Base-by-base conservation (phyloP, 2,888 invertebrate genomes). In the Notocelia uddmanniana region DNA sequence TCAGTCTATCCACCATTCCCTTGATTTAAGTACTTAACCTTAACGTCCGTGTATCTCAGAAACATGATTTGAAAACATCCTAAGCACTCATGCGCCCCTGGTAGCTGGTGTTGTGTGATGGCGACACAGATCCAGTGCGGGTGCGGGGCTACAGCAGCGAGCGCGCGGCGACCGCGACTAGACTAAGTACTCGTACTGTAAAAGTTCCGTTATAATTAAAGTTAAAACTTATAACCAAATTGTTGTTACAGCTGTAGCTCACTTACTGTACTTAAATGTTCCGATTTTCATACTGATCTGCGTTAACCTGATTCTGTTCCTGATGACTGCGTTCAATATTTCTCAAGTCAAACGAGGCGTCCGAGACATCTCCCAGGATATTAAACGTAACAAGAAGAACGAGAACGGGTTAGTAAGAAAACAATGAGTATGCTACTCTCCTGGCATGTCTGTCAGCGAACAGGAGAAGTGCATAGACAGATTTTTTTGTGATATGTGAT, bases 291-390 rank as follows among this genome's bases (percentile, higher is more conserved):
- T 73, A 37, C 57, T 73, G 52, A 54, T 73, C 11, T 41, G 41
- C 19, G 23, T 45, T 8, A 74, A 74, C 52, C 21, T 67, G 45
- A 5, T 67, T 5, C 37, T 74, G 63, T 74, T 74, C 23, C 21
- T 54, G n/a, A 15, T 64, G 52, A 52, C 64, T 8, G 52, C 64
- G 0, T 54, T 37, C 52, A 64, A 64, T 37, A 64, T 64, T 52
- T 52, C 19, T 19, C 21, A 52, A 52, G 21, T 52, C 52, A 52
- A n/a, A 11, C 52, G 11, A 11, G 52, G 52, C 19, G 10, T 52
- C 52, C n/a, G 3, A 2, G 19, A 21, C 21, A n/a, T 19, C 21
- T 21, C 19, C 11, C 19, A 21, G 21, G 2, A 52, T 8, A 52
- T 19, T 8, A 52, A 10, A 9, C 2, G 9, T n/a, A 52, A 8